Evolutionary conservation across 2,888 invertebrate species (phyloP).

Genomic region (Cyclophora albipunctata): DNA sequence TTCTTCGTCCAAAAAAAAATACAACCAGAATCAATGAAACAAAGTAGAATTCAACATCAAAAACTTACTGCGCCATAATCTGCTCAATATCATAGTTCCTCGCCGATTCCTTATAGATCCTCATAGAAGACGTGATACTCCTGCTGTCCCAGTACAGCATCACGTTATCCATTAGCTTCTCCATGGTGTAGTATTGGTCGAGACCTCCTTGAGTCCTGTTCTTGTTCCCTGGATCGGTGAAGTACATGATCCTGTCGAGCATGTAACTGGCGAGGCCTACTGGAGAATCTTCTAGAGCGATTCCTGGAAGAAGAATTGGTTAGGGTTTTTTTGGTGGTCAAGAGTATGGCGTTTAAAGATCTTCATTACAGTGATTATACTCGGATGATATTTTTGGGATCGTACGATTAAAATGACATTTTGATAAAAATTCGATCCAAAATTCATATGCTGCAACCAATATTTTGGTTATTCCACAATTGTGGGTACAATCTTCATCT

Average conservation of each 20-base stretch:
- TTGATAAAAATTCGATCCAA: too few relatives aligned
- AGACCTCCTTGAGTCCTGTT: conserved; percentile 78
- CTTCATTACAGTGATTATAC: too few relatives aligned
- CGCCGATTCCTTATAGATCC: conserved; percentile 79
- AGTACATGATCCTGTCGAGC: conserved; percentile 86
- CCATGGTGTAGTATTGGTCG: conserved; percentile 39
- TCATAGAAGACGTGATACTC: conserved; percentile 61
- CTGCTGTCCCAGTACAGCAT: conserved; percentile 74
- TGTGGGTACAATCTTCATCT: too few relatives aligned
- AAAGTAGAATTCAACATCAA: too few relatives aligned
- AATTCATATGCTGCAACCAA: too few relatives aligned
- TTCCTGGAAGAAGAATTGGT: conserved; percentile 61
- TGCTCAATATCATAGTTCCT: conserved; percentile 26
- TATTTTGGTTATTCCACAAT: too few relatives aligned
- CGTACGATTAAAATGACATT: too few relatives aligned
- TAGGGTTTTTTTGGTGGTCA: background rate
- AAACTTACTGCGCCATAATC: conserved; percentile 52
- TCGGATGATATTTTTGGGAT: too few relatives aligned
- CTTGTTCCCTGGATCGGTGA: conserved; percentile 75
- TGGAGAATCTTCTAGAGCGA: conserved; percentile 84
- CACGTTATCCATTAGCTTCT: conserved; percentile 67
- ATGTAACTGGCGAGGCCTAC: conserved; percentile 90
- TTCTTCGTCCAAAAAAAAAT: too few relatives aligned
- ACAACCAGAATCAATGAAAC: background rate
- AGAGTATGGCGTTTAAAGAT: too few relatives aligned